Evolutionary conservation across 1,140 invertebrate genomes (phyloP).

Genomic region (Bradynema listronoti): DNA sequence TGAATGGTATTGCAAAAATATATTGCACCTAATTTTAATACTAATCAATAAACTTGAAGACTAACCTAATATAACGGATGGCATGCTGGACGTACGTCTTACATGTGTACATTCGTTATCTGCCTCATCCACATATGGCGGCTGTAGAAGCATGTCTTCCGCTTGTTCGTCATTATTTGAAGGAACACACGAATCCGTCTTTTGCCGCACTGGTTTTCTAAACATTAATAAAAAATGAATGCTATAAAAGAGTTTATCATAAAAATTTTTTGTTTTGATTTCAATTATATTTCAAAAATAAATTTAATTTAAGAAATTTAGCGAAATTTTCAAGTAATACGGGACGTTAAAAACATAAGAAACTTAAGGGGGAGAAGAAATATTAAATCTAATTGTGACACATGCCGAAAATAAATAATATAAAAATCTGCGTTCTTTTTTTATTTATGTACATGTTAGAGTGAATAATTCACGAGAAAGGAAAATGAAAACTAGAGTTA

Average conservation of each 20-base stretch:
- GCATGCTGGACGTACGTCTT: slow-evolving; percentile 43
- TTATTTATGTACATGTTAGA: too few species aligned
- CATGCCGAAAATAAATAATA: too few species aligned
- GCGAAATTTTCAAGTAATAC: not conserved
- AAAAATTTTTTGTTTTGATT: too few species aligned
- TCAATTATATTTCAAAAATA: too few species aligned
- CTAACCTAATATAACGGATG: slow-evolving; percentile 36
- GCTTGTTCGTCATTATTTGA: slow-evolving; percentile 14
- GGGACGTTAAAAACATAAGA: too few species aligned
- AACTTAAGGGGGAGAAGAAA: too few species aligned
- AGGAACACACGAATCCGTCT: slow-evolving; percentile 42
- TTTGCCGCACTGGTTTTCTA: slow-evolving; percentile 44
- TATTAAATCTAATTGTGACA: too few species aligned
- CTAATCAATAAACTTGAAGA: too few species aligned
- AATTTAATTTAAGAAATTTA: not conserved
- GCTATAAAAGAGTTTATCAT: too few species aligned
- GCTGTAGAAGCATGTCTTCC: slow-evolving; percentile 2
- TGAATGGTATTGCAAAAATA: not conserved
- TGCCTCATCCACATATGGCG: slow-evolving; percentile 2
- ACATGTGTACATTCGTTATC: slow-evolving; percentile 3
- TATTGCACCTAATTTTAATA: slow-evolving; percentile 3
- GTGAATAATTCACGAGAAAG: too few species aligned
- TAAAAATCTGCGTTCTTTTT: too few species aligned
- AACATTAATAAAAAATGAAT: slow-evolving; percentile 14
- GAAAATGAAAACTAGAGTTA: too few species aligned